Percentiles rank a stretch among this genome's conserved stretches.
Conservation (phyloP, 2,113 vertebrate species). For the Geococcyx californianus region DNA sequence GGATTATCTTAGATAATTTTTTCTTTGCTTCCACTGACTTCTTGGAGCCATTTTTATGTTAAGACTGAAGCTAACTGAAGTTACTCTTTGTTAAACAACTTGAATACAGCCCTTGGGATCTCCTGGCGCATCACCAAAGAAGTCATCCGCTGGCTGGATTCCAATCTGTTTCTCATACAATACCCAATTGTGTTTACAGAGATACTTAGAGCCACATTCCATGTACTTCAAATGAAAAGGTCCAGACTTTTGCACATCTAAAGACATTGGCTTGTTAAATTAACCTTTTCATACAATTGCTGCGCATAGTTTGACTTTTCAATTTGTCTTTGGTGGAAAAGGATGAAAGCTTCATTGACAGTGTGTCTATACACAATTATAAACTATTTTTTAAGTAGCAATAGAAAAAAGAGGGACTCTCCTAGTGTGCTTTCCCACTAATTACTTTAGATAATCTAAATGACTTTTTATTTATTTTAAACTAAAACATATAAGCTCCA, state of each 20-base stretch:
- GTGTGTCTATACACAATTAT: not conserved
- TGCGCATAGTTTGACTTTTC: not conserved
- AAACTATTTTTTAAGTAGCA: not conserved
- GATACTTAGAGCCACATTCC: not conserved
- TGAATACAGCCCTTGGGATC: not conserved
- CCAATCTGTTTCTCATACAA: not conserved
- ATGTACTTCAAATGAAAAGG: not conserved
- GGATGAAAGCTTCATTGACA: not conserved
- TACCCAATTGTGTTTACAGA: not conserved
- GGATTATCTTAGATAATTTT: not conserved
- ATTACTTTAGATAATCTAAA: not conserved
- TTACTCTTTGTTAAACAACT: not conserved
- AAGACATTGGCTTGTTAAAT: not conserved
- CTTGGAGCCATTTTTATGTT: not conserved
- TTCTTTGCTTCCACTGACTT: not conserved
- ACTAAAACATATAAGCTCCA: slow-evolving; percentile 17
- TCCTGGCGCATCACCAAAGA: not conserved
- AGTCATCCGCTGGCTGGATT: not conserved
- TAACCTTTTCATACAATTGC: not conserved
- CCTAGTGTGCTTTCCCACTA: not conserved
- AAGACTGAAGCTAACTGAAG: not conserved
- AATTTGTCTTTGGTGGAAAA: not conserved
- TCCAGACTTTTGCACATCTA: not conserved
- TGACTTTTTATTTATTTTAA: not conserved
- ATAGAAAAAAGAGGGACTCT: not conserved